phyloP scores from a whole-genome alignment of 2,797 vertebrate genomes.

The Semotilus atromaculatus region DNA sequence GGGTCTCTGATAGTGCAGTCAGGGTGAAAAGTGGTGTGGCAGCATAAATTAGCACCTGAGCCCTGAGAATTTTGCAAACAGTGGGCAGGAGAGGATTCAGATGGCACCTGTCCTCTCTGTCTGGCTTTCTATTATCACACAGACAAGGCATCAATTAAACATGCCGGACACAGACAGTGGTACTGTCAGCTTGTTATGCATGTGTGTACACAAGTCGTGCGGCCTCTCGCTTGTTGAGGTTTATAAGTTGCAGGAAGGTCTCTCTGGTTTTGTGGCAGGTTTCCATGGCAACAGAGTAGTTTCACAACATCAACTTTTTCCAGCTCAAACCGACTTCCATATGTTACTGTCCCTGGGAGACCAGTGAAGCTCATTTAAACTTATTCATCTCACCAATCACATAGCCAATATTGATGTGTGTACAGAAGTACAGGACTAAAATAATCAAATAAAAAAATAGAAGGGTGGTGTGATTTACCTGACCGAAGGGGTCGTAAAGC shows the following conservation, averaged over 20 bases:
- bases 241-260: constrained; percentile 16
- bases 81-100: constrained; percentile 52
- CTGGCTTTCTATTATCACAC: constrained; percentile 64
- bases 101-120: constrained; percentile 73
- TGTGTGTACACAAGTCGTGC: constrained; percentile 31
- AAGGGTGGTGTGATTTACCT: constrained; percentile 46
- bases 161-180: constrained; percentile 40
- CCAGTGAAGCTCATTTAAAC: constrained; percentile 24
- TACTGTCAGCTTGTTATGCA: constrained; percentile 24
- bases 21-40: constrained; percentile 67
- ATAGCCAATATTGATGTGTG: constrained; percentile 15
- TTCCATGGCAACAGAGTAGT: constrained; percentile 54
- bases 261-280: constrained; percentile 29
- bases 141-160: constrained; percentile 53
- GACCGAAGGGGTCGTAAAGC: constrained; percentile 53
- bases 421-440: constrained; percentile 24
- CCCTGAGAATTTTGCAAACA: constrained; percentile 60
- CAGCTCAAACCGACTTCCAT: constrained; percentile 45
- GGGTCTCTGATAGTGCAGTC: constrained; percentile 67
- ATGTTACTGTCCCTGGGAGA: constrained; percentile 52
- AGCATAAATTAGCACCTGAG: constrained; percentile 79
- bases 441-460: constrained; percentile 41
- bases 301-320: constrained; percentile 20
- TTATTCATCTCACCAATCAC: constrained; percentile 47
- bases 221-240: neutral